Evolutionary conservation across 2,888 invertebrate genomes (phyloP), one percentile per base, ranked within the genome.

Genomic region (Liopterus haemorrhoidalis): DNA sequence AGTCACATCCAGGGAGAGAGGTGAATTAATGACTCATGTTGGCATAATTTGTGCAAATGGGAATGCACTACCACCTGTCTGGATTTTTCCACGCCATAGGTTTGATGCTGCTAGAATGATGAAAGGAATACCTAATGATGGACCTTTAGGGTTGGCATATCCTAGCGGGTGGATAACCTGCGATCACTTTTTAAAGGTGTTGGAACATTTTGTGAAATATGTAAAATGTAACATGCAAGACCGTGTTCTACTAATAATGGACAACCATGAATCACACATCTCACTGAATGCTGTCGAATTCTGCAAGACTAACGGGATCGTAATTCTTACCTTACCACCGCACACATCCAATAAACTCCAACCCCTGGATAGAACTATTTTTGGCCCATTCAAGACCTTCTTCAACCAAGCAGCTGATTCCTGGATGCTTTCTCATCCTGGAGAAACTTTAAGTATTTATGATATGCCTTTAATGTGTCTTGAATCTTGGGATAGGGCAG

Each of bases 311-410:
- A 54, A 58, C 49, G 59, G 59, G 4, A 53, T 64, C 28, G 46
- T 56, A 12, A 41, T 61, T 40, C 38, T 60, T 12, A 54, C 59
- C 2, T 54, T 63, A 44, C 59, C 59, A 12, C 60, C 58, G 3
- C 58, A 60, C 36, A 58, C 56, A 41, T 49, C 51, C 14, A 57
- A 62, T 38, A 55, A 55, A 41, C 36, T 59, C 9, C 59, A 62
- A 48, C 60, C 58, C 22, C 35, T 59, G 19, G 56, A 54, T 32
- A 27, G 49, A 2, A 22, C 49, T 24, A 51, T 59, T 2, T 55
- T 48, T 51, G 53, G 55, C 5, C 56, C 59, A 4, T 55, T 57
- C 25, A 60, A 59, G 31, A 49, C 43, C n/a, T 54, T 44, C 3
- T 50, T 51, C 24, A 49, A 51, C 24, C 41, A 24, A 33, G 49